phyloP scores from a whole-genome alignment of 2,113 vertebrate genomes.

The Junco hyemalis region DNA sequence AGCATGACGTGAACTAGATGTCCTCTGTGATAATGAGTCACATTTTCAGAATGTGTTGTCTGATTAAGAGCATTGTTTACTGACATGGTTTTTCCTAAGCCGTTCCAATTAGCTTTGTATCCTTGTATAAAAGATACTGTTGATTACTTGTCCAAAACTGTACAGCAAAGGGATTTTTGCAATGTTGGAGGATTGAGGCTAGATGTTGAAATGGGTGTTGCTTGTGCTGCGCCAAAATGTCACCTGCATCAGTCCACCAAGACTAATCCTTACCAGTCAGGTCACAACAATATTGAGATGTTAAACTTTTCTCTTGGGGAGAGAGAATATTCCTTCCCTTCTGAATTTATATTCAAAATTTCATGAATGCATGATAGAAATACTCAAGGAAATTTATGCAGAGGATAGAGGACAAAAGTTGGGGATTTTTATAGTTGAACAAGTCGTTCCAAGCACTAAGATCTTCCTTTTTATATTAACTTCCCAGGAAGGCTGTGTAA shows the following conservation, averaged over 20 bases:
- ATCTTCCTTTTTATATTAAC: neutral
- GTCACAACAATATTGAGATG: neutral
- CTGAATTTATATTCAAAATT: neutral
- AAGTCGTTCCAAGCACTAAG: neutral
- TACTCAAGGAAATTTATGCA: neutral
- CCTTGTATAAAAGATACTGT: neutral
- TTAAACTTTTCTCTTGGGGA: neutral
- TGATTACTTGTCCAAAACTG: neutral
- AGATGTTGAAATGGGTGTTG: neutral
- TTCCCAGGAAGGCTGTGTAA: neutral
- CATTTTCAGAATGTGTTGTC: neutral
- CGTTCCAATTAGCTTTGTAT: neutral
- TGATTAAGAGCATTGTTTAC: neutral
- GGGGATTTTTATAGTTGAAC: neutral
- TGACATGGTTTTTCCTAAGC: neutral
- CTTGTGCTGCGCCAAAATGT: neutral
- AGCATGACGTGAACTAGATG: neutral
- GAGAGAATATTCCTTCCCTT: neutral
- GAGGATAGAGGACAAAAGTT: neutral
- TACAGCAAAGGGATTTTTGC: neutral
- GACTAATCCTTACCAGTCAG: neutral
- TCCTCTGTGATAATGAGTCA: neutral
- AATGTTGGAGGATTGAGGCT: neutral
- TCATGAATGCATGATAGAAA: neutral
- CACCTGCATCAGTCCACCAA: neutral